These are phyloP conservation scores for Trichomycterus rosablanca DNA, from an alignment of 2,113 vertebrate species.

Conservation along the genomic window DNA sequence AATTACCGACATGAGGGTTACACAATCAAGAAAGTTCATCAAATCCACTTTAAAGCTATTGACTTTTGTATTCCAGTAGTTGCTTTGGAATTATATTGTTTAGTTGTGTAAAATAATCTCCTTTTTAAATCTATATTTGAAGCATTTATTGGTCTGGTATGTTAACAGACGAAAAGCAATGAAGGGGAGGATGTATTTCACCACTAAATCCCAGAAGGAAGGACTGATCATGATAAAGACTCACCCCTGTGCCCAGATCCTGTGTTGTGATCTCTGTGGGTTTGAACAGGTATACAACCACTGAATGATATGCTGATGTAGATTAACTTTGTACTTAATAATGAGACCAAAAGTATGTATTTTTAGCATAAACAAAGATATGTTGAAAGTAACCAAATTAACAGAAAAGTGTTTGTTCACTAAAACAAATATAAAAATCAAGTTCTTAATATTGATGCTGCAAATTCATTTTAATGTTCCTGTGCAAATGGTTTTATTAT, in stretches of 20 bases:
- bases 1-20: neutral
- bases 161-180: constrained; percentile 86
- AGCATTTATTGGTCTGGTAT: neutral
- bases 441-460: too few species aligned
- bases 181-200: constrained; percentile 90
- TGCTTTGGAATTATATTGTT: neutral
- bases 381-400: too few species aligned
- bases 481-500: too few species aligned
- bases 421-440: too few species aligned
- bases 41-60: constrained; percentile 7
- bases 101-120: neutral
- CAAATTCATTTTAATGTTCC: too few species aligned
- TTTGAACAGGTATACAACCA: constrained; percentile 87
- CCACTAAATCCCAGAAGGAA: constrained; percentile 83
- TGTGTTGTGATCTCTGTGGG: constrained; percentile 85
- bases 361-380: too few species aligned
- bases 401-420: too few species aligned
- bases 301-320: neutral
- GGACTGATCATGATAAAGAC: constrained; percentile 90
- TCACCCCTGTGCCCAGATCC: constrained; percentile 84
- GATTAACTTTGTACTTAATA: neutral
- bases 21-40: neutral
- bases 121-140: neutral
- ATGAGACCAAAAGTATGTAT: neutral
- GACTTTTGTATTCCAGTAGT: neutral